Conservation (phyloP, 2,888 invertebrate genomes). For the Acanthosepion esculentum region DNA sequence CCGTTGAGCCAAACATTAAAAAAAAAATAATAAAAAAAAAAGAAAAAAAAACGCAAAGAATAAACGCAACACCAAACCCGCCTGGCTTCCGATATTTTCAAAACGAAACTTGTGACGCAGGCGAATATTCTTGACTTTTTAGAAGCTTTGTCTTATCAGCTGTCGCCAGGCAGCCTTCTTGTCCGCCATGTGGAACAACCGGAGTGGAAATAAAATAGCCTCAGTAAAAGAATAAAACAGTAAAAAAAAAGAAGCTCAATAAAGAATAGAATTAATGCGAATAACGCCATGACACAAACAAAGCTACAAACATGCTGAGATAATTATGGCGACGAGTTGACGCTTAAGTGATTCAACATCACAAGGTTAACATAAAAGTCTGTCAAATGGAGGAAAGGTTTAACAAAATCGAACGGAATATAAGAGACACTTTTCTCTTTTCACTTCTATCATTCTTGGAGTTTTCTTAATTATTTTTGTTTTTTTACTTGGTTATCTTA, state of each 20-base stretch:
- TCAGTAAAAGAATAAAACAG: background rate
- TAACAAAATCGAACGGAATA: background rate
- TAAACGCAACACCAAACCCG: background rate
- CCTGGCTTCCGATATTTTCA: background rate
- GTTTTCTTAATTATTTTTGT: background rate
- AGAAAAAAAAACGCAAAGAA: no score
- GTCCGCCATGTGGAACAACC: background rate
- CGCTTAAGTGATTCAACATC: background rate
- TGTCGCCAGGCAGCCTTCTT: background rate
- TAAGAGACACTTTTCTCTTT: background rate
- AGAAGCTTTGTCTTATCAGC: background rate
- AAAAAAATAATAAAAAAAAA: background rate
- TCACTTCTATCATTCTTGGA: background rate
- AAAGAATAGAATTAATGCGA: background rate
- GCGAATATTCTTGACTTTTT: background rate
- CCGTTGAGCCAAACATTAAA: background rate
- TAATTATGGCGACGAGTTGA: background rate
- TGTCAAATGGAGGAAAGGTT: background rate
- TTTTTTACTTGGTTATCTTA: no score
- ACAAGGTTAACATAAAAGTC: background rate
- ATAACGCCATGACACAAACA: background rate
- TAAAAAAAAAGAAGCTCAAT: background rate
- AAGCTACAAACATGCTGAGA: background rate
- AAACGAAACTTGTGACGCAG: background rate
- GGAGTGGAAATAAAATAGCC: background rate